A percentile compares a stretch with the other conserved stretches of the same genome.
phyloP scores from a whole-genome alignment of 2,797 vertebrate species.

The Poecilia gillii region DNA sequence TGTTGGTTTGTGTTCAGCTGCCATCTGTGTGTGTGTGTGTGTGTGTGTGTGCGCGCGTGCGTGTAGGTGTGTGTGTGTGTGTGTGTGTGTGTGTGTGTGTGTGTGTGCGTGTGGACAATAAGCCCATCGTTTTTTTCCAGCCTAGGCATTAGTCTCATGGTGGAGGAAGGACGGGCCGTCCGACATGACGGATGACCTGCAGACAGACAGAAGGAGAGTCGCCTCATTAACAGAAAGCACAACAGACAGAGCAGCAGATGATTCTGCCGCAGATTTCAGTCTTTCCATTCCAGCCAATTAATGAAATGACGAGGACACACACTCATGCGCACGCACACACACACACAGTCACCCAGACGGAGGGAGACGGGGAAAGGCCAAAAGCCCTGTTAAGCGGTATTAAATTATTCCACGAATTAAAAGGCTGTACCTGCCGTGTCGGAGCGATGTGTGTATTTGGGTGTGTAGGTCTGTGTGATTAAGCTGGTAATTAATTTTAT shows the following conservation, averaged over 20 bases:
- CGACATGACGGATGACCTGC: constrained; percentile 53
- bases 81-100: not conserved
- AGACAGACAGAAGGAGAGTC: constrained; percentile 29
- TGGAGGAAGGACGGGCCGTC: constrained; percentile 62
- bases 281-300: constrained; percentile 67
- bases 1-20: not conserved
- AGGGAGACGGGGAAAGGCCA: constrained; percentile 40
- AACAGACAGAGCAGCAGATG: constrained; percentile 68
- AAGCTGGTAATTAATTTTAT: constrained; percentile 77
- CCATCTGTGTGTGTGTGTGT: not conserved
- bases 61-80: not conserved
- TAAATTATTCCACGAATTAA: constrained; percentile 75
- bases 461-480: constrained; percentile 40
- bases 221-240: constrained; percentile 67
- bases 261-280: constrained; percentile 67
- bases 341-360: constrained; percentile 9
- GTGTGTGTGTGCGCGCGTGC: not conserved
- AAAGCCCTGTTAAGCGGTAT: constrained; percentile 67
- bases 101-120: constrained; percentile 34
- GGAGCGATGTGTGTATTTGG: not conserved
- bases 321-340: constrained; percentile 16
- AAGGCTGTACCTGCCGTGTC: constrained; percentile 62
- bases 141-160: constrained; percentile 56
- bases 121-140: constrained; percentile 51
- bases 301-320: constrained; percentile 54